Percentiles rank a stretch among this genome's conserved stretches.
These are phyloP conservation scores for Nematostella vectensis DNA, from an alignment of 92 coral and sea anemone species.

Conservation along the genomic window DNA sequence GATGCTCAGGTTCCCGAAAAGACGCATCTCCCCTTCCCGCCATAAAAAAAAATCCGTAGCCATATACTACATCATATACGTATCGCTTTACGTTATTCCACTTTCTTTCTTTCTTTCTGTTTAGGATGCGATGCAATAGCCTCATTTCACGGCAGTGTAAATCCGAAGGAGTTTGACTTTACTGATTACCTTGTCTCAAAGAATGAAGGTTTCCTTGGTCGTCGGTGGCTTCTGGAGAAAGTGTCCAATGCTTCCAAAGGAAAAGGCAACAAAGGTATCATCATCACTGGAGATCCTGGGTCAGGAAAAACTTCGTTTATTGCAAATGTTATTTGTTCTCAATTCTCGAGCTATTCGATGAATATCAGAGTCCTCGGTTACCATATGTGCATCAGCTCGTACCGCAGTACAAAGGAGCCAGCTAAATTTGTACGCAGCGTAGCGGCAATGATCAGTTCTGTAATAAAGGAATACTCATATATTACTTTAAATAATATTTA, in stretches of 20 bases:
- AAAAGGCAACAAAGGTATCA: constrained; percentile 10
- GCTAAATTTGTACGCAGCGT: constrained; percentile 77
- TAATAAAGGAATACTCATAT: constrained; percentile 34
- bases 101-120: too few species aligned
- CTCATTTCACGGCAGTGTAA: too few species aligned
- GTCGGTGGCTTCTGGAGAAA: constrained; percentile 41
- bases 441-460: constrained; percentile 58
- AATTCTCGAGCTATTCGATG: constrained; percentile 53
- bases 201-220: constrained; percentile 49
- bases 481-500: constrained; percentile 19
- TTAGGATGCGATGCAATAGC: too few species aligned
- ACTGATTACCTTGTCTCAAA: constrained; percentile 19
- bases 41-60: too few species aligned
- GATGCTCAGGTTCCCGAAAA: too few species aligned
- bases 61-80: too few species aligned
- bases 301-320: constrained; percentile 74
- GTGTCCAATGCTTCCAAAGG: constrained; percentile 1
- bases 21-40: too few species aligned
- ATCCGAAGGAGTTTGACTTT: too few species aligned
- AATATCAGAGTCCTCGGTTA: constrained; percentile 68
- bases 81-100: too few species aligned
- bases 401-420: constrained; percentile 53
- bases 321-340: constrained; percentile 71
- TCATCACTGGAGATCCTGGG: constrained; percentile 75
- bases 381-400: constrained; percentile 68